Conservation (phyloP, 2,797 vertebrate species). For the Tiaroga cobitis region DNA sequence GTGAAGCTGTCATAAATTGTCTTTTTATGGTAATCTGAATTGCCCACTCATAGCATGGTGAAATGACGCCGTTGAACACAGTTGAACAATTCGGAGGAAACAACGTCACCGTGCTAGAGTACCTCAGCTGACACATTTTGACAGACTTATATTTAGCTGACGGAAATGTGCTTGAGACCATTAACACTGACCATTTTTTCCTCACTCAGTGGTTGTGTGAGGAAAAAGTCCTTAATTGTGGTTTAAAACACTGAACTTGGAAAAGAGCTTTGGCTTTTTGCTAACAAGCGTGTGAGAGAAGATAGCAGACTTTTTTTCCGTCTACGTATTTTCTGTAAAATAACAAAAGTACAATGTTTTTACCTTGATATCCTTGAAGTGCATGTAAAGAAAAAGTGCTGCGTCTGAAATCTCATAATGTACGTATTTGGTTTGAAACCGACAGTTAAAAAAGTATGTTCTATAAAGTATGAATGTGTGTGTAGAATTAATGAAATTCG, state of each 20-base stretch:
- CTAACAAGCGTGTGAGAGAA: neutral
- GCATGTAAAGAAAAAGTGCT: neutral
- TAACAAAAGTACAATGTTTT: neutral
- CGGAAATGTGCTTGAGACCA: neutral
- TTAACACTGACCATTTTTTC: slow-evolving; percentile 5
- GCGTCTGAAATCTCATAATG: neutral
- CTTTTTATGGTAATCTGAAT: neutral
- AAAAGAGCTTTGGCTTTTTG: neutral
- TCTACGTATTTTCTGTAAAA: neutral
- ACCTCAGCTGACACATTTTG: slow-evolving; percentile 23
- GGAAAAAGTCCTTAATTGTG: neutral
- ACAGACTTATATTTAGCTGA: slow-evolving; percentile 9
- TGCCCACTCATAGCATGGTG: neutral
- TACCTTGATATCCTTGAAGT: neutral
- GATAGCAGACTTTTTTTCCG: neutral
- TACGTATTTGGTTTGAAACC: neutral
- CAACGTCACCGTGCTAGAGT: neutral
- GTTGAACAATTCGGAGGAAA: neutral
- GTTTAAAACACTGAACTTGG: neutral
- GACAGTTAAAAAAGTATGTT: neutral
- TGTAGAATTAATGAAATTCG: neutral
- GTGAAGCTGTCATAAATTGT: neutral
- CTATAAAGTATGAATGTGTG: neutral
- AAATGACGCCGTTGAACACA: slow-evolving; percentile 11
- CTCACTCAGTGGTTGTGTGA: neutral